Conservation (phyloP, 1,140 invertebrate species). For the Pachypsylla venusta region DNA sequence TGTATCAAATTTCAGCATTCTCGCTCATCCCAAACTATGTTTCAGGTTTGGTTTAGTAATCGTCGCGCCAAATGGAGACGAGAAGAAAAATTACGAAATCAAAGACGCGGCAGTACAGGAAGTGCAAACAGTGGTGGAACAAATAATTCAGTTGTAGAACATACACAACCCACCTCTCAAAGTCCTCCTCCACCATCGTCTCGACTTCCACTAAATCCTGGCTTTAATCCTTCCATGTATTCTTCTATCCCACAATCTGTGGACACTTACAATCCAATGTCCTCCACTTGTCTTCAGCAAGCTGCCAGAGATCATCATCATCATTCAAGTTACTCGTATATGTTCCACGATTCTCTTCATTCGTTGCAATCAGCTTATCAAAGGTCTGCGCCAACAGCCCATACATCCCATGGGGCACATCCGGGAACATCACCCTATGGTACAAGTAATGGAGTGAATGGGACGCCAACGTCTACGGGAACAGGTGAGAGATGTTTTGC, state of each 20-base stretch:
- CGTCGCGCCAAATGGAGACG: slow-evolving; percentile 94
- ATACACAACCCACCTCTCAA: slow-evolving; percentile 13
- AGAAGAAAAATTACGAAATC: slow-evolving; percentile 90
- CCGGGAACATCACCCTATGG: slow-evolving; percentile 28
- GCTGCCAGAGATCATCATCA: slow-evolving; percentile 25
- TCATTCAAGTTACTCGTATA: slow-evolving; percentile 65
- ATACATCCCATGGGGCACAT: slow-evolving; percentile 39
- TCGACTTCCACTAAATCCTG: slow-evolving; percentile 59
- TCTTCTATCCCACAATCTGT: slow-evolving; percentile 86
- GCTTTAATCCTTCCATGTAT: slow-evolving; percentile 87
- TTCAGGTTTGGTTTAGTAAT: slow-evolving; percentile 95
- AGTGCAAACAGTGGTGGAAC: slow-evolving; percentile 13
- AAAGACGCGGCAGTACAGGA: slow-evolving; percentile 49
- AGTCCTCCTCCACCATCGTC: slow-evolving; percentile 31
- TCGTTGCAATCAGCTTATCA: slow-evolving; percentile 13
- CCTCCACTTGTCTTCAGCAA: slow-evolving; percentile 45
- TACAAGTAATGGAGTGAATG: background rate
- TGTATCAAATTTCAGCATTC: too few relatives aligned
- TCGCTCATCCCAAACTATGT: too few relatives aligned
- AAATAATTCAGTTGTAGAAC: slow-evolving; percentile 12
- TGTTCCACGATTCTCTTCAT: slow-evolving; percentile 70
- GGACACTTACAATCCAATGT: slow-evolving; percentile 48
- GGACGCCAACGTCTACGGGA: slow-evolving; percentile 19
- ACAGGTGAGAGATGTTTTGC: too few relatives aligned
- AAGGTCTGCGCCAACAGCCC: slow-evolving; percentile 45